These are phyloP conservation scores for Microtus montanus DNA, from an alignment of 2,113 vertebrate genomes.

Conservation along the genomic window DNA sequence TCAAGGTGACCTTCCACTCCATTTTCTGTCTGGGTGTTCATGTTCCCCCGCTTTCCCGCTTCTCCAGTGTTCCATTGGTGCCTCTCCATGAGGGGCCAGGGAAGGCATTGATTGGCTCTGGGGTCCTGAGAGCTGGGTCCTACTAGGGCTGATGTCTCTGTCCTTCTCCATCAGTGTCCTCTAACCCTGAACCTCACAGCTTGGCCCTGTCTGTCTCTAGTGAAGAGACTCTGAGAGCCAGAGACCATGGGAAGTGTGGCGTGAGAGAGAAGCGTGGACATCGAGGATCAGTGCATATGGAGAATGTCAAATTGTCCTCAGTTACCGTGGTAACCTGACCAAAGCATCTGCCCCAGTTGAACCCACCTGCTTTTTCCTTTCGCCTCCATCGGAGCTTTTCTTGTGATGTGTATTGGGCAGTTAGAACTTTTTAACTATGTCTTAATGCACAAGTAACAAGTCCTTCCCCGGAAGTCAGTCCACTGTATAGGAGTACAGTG, in stretches of 20 bases:
- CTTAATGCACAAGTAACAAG: accelerated
- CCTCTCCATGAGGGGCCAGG: accelerated
- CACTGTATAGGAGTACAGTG: neutral
- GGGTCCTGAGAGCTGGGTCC: conserved; percentile 30
- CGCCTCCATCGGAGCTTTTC: neutral
- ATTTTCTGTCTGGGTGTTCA: neutral
- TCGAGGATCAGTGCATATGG: neutral
- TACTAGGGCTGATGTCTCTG: neutral
- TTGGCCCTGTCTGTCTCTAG: neutral
- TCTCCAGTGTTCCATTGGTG: neutral
- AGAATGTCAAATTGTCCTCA: neutral
- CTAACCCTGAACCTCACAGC: neutral
- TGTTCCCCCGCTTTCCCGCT: neutral
- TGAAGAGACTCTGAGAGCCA: neutral
- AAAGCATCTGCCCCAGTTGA: neutral
- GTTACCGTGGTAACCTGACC: neutral
- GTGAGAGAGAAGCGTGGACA: too few relatives aligned
- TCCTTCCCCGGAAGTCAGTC: neutral
- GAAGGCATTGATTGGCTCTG: neutral
- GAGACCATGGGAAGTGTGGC: too few relatives aligned
- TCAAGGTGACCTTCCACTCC: neutral
- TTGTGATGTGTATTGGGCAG: neutral
- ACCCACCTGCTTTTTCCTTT: neutral
- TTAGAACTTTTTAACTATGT: neutral
- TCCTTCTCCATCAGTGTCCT: neutral